Base-by-base conservation (phyloP, 35 echinoderm and acorn worm species). In the Ophiothrix spiculata region DNA sequence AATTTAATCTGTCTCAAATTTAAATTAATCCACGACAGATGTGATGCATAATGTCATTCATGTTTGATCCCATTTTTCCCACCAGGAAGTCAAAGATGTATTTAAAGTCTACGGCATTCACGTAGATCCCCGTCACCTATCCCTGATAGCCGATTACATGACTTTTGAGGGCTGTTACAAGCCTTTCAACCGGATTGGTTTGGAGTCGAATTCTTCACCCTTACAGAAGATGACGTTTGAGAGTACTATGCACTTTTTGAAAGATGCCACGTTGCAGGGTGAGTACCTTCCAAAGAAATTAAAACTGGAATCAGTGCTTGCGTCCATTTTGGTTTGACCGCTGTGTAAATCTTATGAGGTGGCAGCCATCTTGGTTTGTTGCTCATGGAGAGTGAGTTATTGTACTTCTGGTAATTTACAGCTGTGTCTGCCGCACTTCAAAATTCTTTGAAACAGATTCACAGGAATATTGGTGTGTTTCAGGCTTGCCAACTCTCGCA, bases 141-240 rank as follows among this genome's bases (percentile, higher is more conserved):
- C 92, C 23, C 78, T 99, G 10, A 82, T 99, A 40, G 89, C 92
- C 29, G 96, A 99, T 41, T 99, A 99, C 80, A 99, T 99, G 96
- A 99, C 96, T 0, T 91, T 90, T 83, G 96, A 99, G 42, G 96
- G 96, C 45, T 32, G 64, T 56, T 99, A 99, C 84, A 94, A 82
- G 40, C 92, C 96, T 19, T 99, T 99, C 79, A 99, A 90, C 38
- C 90, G 96, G 25, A 87, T 83, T 17, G 92, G 96, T 25, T 74
- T 99, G 38, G 92, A 94, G 56, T 84, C 92, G 28, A 99, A 99
- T 74, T 85, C 96, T 6, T 99, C 96, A 35, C 93, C 92, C 13
- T 36, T 99, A 36, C 96, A 99, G 76, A 99, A 94, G 79, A 99
- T 98, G 96, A 94, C 76, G 0, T 99, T 99, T 94, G 96, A 99